Evolutionary conservation across 2,888 invertebrate genomes (phyloP), one percentile per base, ranked within the genome.

Genomic region (Cosmia trapezina): DNA sequence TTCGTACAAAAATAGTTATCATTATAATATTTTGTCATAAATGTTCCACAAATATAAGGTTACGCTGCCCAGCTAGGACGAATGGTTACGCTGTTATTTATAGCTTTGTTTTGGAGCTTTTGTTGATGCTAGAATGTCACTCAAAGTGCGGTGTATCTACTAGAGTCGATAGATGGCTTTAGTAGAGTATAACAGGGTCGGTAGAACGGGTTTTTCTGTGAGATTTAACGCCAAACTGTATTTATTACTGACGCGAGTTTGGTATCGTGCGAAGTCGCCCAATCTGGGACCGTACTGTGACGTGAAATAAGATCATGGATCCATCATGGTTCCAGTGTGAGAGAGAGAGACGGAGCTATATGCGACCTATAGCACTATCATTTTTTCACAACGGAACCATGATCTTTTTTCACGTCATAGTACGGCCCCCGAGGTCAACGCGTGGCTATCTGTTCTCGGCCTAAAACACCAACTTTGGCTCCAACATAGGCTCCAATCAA

Each of bases 91-190:
- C 17, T 70, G 66, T 82, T 70, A 69, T 81, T 45, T 37, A 65
- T 54, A 33, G 65, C 77, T 81, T 81, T 70, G 28, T 59, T 54
- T 67, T 77, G 79, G 83, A 83, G 83, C 66, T 43, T 43, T 19
- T 76, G 65, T 76, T 78, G 65, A 57, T 68, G 37, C 60, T 2
- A n/a, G 47, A 68, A 28, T 51, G 37, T 22, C 22, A 49, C 17
- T 8, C 22, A 17, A 45, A 57, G 41, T 61, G 45, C 11, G 6
- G 9, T 33, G 53, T 14, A 62, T 22, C 53, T 54, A 28, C 47
- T 41, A 43, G n/a, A 19, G 14, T 33, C n/a, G 6, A 9, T 1
- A 47, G 33, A 69, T 69, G 64, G 37, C 61, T 28, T 41, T 56
- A 14, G 51, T 68, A 28, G n/a, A 37, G 14, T 57, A 45, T 47